Evolutionary conservation across 2,888 invertebrate genomes (phyloP), one percentile per base, ranked within the genome.

Genomic region (Himalopsyche anomala): DNA sequence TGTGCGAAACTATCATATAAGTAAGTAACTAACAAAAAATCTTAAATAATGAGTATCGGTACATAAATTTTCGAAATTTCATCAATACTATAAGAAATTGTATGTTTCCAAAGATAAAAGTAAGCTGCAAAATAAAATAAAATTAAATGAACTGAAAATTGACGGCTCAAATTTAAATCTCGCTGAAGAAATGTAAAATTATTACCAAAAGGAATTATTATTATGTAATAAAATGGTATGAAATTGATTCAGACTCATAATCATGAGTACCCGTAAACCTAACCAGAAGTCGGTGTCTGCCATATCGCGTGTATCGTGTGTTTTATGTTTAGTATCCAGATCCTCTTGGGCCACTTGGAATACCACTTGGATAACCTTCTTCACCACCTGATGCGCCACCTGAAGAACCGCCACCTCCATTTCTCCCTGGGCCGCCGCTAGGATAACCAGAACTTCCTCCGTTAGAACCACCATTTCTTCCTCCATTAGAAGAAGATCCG

Each of bases 341-440:
- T n/a, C 93, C 93, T 84, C 92, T 90, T 1, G 90, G 91, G 1
- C 93, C 93, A 28, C 83, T 45, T 56, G 81, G 82, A 38, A 84
- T 85, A 54, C 79, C 82, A 42, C 91, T 92, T 1, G 92, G 92
- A 86, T 92, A 92, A 0, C 92, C 92, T 40, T 92, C 91, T 36
- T 90, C 90, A 6, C 90, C 90, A 56, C 90, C 90, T 12, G 88
- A 84, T 19, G 87, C 88, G 5, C 84, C 84, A 19, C 84, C 56
- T 15, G 83, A 42, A 19, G 82, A 87, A 40, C 87, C 86, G n/a
- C 55, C 81, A 19, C 88, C 83, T 54, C 84, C 84, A 28, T 51
- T 80, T 45, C 51, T 79, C 19, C 81, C 62, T 79, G 85, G 82
- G 17, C 88, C 9, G 86, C 86, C 87, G 40, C 85, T 82, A 4